phyloP scores from a whole-genome alignment of 2,113 vertebrate species.

The Agelaius phoeniceus region DNA sequence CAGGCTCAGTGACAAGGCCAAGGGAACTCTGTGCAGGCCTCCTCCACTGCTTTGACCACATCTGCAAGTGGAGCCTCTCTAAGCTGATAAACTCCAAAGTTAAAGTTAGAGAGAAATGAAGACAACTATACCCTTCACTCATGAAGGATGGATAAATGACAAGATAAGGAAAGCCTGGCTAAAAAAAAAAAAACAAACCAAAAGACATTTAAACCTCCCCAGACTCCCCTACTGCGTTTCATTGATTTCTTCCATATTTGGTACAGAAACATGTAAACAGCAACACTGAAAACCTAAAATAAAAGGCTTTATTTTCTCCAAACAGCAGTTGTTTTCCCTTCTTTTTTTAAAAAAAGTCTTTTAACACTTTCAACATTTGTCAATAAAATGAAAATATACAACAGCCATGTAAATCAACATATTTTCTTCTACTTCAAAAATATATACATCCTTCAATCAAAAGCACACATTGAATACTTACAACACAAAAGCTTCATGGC shows the following conservation, averaged over 20 bases:
- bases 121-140: neutral
- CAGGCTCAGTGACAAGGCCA: neutral
- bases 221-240: neutral
- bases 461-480: neutral
- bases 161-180: neutral
- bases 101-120: neutral
- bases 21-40: neutral
- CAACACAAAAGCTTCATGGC: neutral
- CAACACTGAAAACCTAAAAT: neutral
- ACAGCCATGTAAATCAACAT: neutral
- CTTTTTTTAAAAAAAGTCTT: neutral
- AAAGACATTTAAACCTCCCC: neutral
- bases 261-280: neutral
- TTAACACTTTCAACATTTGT: neutral
- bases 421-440: neutral
- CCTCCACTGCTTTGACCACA: accelerated
- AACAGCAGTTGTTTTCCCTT: neutral
- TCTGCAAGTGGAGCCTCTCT: neutral
- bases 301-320: constrained; percentile 20
- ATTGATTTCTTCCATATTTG: neutral
- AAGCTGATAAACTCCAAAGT: neutral
- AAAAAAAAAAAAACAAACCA: neutral
- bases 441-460: neutral
- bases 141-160: neutral
- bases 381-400: neutral